Percentiles rank a stretch among this genome's conserved stretches.
These are phyloP conservation scores for Chloroclysta siterata DNA, from an alignment of 2,888 invertebrate genomes.

Conservation along the genomic window DNA sequence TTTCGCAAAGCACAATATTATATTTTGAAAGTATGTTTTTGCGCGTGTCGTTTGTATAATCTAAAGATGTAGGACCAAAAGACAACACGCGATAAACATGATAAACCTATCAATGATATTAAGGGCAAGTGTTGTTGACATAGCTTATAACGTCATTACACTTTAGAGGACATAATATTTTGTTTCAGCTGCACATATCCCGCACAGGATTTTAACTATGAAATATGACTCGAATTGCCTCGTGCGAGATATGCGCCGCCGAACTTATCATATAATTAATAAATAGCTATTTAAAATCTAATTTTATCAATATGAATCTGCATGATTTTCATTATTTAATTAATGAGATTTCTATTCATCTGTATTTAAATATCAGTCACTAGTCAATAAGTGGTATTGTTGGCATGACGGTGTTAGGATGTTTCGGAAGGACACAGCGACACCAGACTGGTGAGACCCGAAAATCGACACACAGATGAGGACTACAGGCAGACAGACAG, in stretches of 20 bases:
- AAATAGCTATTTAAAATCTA: slow-evolving; percentile 77
- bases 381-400: slow-evolving; percentile 52
- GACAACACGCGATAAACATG: slow-evolving; percentile 43
- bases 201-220: slow-evolving; percentile 36
- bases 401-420: slow-evolving; percentile 56
- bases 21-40: slow-evolving; percentile 41
- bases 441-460: neutral
- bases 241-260: slow-evolving; percentile 52
- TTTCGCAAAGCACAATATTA: slow-evolving; percentile 35
- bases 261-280: slow-evolving; percentile 66
- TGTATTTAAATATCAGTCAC: slow-evolving; percentile 72
- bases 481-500: slow-evolving; percentile 41
- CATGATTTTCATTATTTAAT: slow-evolving; percentile 74
- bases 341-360: slow-evolving; percentile 77
- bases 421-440: slow-evolving; percentile 30
- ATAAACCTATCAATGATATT: slow-evolving; percentile 44
- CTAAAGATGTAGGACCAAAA: slow-evolving; percentile 39
- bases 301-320: slow-evolving; percentile 66
- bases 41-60: slow-evolving; percentile 38
- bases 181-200: slow-evolving; percentile 39
- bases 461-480: slow-evolving; percentile 3
- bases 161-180: slow-evolving; percentile 31
- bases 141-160: slow-evolving; percentile 50
- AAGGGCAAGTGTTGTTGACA: slow-evolving; percentile 47
- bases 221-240: slow-evolving; percentile 35